Evolutionary conservation across 2,888 invertebrate species (phyloP), one percentile per base, ranked within the genome.

Genomic region (Junonia oenone): DNA sequence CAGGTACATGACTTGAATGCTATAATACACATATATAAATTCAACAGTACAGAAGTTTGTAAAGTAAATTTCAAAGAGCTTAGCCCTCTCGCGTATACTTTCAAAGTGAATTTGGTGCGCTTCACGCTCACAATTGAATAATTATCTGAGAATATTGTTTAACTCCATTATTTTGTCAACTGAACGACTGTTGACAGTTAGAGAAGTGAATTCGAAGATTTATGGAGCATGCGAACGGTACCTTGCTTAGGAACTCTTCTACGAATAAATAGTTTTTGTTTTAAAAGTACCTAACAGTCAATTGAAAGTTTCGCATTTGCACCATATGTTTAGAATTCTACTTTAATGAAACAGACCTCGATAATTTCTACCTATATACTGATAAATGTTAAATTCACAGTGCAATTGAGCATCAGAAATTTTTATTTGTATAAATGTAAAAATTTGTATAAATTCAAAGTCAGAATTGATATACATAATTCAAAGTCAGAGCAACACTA

Each of bases 141-240:
- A 73, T 79, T 81, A 71, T 76, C 71, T 68, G 63, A 65, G 61
- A 58, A 65, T 68, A 76, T 81, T 82, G 81, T 83, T 71, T 77
- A 65, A 65, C 65, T 68, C 70, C 75, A 80, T 82, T 83, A 82
- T 81, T 81, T 77, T 77, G 78, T 77, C 76, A 81, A 78, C 77
- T 73, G 63, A 65, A 64, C 63, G 70, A 64, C 75, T 67, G 72
- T 66, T 66, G 71, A 80, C 82, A 72, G 78, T 76, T 76, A 76
- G 68, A 75, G 73, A 79, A 73, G 75, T 76, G 73, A 77, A 81
- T 75, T 76, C 68, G 65, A 68, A 78, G 78, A 83, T 84, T 83
- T 83, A 84, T 76, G 72, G 57, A 51, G 62, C 55, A 61, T 66
- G 59, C 64, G 66, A 64, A 57, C 43, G 49, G 54, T 51, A 51